Base-by-base conservation (phyloP, 2,113 vertebrate species). In the Chlamydotis undulata region DNA sequence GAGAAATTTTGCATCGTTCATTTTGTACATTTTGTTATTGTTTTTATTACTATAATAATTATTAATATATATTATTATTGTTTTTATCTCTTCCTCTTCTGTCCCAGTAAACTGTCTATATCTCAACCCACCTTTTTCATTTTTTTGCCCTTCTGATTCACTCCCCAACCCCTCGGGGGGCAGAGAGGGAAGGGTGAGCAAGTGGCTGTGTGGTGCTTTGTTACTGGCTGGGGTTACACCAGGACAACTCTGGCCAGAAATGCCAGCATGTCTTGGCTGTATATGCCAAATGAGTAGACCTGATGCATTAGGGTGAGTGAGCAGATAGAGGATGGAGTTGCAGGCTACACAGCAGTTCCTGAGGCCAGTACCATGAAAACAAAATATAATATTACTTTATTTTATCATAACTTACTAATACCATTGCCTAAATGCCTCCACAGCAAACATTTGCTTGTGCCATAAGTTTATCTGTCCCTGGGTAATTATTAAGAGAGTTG, bases 391-490 rank as follows among this genome's bases (percentile, higher is more conserved):
- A 68, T 63, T 63, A 67, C 47, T 84, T 71, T 64, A 77, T 71
- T 89, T 64, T 79, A 90, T 71, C 14, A 31, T 85, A 89, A 93
- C 68, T 94, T 95, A 91, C 86, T 87, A 92, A 8, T 26, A 90
- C 76, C 67, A 59, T 61, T 87, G 81, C 82, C 94, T 84, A 96
- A 91, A 93, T 94, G 76, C 52, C 81, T 94, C 57, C 47, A 85
- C 2, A 50, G 89, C 45, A 95, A 95, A 94, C 73, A 94, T 83
- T 91, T 95, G 64, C 74, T 94, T 67, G 73, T 71, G 53, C 77
- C 84, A 77, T 97, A 75, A 97, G 57, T 97, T 95, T 87, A 84
- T 94, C 87, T 94, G 76, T 95, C 89, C 96, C 74, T 96, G 63
- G 33, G 71, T 94, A 96, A 96, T 96, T 93, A 97, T 50, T 78